Conservation (phyloP, 2,888 invertebrate species). For the Nemotelus pantherinus region DNA sequence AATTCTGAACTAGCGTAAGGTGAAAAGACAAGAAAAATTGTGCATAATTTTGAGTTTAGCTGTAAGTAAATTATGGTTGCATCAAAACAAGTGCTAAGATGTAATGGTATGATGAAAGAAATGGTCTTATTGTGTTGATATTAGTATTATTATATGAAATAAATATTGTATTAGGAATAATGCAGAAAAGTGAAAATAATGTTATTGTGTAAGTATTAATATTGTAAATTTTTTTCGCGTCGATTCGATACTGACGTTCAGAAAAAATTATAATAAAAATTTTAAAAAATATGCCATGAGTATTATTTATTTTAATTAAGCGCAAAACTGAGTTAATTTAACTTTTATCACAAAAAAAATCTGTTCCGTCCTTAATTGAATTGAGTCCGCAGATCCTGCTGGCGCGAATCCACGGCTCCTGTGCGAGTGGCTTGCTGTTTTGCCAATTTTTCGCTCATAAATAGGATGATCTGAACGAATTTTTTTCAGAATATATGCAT, state of each 20-base stretch:
- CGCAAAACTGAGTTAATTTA: no score
- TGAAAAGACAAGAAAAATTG: slow-evolving; percentile 45
- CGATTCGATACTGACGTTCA: slow-evolving; percentile 16
- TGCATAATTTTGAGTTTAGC: slow-evolving; percentile 47
- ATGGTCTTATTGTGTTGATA: slow-evolving; percentile 55
- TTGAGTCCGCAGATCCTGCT: no score
- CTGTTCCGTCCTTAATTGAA: no score
- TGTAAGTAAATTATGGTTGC: slow-evolving; percentile 48
- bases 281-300: slow-evolving; percentile 47
- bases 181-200: slow-evolving; percentile 47
- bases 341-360: no score
- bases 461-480: no score
- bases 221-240: slow-evolving; percentile 45
- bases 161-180: slow-evolving; percentile 49
- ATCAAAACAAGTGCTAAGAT: slow-evolving; percentile 46
- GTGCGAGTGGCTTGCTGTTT: no score
- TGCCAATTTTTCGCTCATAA: no score
- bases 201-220: slow-evolving; percentile 50
- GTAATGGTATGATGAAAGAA: slow-evolving; percentile 32
- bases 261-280: slow-evolving; percentile 47
- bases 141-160: slow-evolving; percentile 53
- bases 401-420: no score
- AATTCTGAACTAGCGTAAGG: background rate
- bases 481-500: no score
- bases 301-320: background rate